Conservation (phyloP, 30 jellyfish, hydroid and myxozoan species). For the Hydra vulgaris region DNA sequence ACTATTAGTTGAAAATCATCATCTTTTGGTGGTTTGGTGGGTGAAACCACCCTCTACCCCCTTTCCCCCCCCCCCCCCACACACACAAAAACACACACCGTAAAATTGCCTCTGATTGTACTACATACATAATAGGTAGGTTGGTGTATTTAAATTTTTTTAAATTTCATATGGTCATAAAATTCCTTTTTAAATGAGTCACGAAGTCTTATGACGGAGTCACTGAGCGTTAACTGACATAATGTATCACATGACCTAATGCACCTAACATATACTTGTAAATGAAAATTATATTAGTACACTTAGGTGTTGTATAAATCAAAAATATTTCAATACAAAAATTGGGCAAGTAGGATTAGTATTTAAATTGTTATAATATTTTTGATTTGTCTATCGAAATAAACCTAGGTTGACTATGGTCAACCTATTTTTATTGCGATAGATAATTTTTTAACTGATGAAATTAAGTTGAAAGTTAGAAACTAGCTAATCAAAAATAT, state of each 20-base stretch:
- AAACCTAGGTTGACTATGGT: neutral
- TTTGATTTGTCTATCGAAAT: too few species aligned
- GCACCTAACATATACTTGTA: neutral
- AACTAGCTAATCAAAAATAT: neutral
- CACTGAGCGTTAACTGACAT: neutral
- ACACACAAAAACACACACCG: too few species aligned
- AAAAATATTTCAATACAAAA: too few species aligned
- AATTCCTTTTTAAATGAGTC: too few species aligned
- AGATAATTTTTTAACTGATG: neutral
- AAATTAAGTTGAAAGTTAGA: neutral
- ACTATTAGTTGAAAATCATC: too few species aligned
- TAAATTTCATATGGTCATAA: neutral
- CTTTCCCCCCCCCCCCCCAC: too few species aligned
- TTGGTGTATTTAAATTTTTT: neutral
- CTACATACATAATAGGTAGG: neutral
- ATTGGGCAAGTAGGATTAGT: neutral
- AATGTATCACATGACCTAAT: neutral
- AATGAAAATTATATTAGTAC: neutral
- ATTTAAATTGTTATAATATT: too few species aligned
- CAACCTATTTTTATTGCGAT: neutral
- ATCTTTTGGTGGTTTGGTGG: too few species aligned
- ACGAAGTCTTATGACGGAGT: too few species aligned
- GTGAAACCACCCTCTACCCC: too few species aligned
- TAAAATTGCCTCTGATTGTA: too few species aligned
- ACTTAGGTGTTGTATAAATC: neutral